Conservation (phyloP, 2,797 vertebrate species). For the Parambassis ranga region DNA sequence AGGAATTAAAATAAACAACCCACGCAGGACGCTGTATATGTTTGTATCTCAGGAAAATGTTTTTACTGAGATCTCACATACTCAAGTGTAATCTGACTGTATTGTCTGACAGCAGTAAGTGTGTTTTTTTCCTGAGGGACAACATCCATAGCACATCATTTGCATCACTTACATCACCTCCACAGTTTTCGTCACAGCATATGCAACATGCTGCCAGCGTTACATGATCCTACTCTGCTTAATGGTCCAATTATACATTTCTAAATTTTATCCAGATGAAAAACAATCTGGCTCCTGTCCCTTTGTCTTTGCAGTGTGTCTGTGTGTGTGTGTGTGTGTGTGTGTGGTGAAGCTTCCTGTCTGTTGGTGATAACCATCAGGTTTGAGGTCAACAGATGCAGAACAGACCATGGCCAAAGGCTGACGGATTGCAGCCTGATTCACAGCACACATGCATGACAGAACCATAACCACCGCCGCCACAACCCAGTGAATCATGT, state of each 20-base stretch:
- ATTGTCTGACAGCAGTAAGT: constrained; percentile 25
- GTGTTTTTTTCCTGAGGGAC: constrained; percentile 13
- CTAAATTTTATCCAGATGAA: not conserved
- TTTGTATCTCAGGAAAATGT: constrained; percentile 17
- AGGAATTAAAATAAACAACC: constrained; percentile 65
- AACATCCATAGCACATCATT: constrained; percentile 29
- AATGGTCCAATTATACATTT: constrained; percentile 11
- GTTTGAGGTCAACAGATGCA: constrained; percentile 55
- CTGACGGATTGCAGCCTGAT: constrained; percentile 42
- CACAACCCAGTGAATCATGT: constrained; percentile 2
- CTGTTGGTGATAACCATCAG: constrained; percentile 34
- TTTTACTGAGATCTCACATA: constrained; percentile 21
- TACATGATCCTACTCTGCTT: constrained; percentile 9
- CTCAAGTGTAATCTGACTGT: constrained; percentile 4
- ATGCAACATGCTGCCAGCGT: constrained; percentile 27
- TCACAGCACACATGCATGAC: constrained; percentile 5
- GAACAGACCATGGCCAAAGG: constrained; percentile 42
- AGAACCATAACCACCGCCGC: not conserved
- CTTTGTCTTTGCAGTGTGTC: not conserved
- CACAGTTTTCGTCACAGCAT: constrained; percentile 19
- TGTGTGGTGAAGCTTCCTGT: constrained; percentile 16
- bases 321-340: not conserved
- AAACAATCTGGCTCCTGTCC: constrained; percentile 7
- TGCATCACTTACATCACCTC: constrained; percentile 20
- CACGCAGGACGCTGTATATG: constrained; percentile 53